These are phyloP conservation scores for Phycodurus eques DNA, from an alignment of 2,113 vertebrate genomes.

Conservation along the genomic window DNA sequence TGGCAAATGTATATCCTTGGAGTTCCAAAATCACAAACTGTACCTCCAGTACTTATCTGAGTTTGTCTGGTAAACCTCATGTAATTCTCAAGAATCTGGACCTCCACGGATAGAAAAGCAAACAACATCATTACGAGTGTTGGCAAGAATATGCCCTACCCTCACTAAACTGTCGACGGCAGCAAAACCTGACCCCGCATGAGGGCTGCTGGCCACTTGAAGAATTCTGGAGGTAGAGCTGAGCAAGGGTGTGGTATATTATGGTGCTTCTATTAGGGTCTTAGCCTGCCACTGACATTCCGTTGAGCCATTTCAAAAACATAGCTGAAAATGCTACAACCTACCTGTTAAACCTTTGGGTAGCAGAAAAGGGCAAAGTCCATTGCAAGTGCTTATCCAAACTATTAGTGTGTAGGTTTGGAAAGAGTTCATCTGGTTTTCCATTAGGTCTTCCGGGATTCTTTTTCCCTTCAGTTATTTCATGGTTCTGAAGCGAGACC, in stretches of 20 bases:
- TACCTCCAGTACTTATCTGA: slow-evolving; percentile 1
- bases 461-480: no score
- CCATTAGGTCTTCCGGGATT: not conserved
- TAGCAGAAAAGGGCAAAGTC: not conserved
- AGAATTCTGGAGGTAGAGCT: slow-evolving; percentile 10
- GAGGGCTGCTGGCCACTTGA: slow-evolving; percentile 16
- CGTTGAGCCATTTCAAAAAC: not conserved
- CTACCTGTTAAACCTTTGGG: not conserved
- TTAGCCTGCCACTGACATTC: slow-evolving; percentile 31
- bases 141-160: slow-evolving; percentile 10
- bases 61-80: not conserved
- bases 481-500: not conserved
- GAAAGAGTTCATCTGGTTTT: slow-evolving; percentile 16
- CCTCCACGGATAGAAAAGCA: slow-evolving; percentile 14
- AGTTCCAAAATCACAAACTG: slow-evolving; percentile 8
- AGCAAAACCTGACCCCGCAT: slow-evolving; percentile 38
- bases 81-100: slow-evolving; percentile 23
- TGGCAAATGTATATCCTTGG: not conserved
- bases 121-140: slow-evolving; percentile 14
- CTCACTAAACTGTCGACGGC: slow-evolving; percentile 26
- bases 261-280: slow-evolving; percentile 33
- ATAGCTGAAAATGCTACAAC: not conserved
- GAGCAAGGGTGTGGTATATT: slow-evolving; percentile 37
- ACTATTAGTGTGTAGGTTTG: slow-evolving; percentile 4
- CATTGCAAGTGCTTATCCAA: slow-evolving; percentile 14